Evolutionary conservation across 2,888 invertebrate genomes (phyloP), one percentile per base, ranked within the genome.

Genomic region (Sthenelais limicola): DNA sequence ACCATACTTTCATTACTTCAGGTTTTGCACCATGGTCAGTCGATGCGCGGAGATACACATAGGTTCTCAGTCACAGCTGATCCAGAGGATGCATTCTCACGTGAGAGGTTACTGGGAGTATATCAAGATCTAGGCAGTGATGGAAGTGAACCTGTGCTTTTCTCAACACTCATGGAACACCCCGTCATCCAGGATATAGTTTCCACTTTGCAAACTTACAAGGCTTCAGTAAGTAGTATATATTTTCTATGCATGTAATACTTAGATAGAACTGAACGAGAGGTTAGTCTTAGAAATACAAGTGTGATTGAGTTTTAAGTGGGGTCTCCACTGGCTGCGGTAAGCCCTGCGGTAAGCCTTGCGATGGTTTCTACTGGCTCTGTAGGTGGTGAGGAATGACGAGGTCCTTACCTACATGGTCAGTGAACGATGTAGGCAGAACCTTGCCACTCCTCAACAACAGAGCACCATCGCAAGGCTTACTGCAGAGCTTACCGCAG

Each of bases 1-100:
- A 43, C 18, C 12, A 43, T 43, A 18, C 47, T 43, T 43, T 43
- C 47, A 43, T 15, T 30, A 12, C 47, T 3, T 30, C 68, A 83
- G 82, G 83, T 84, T 15, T 74, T 87, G 28, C 87, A 86, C 76
- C 87, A 86, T 79, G 86, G 87, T 33, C 84, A 85, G 73, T 81
- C 81, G 48, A 78, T 83, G 71, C 78, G 80, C 47, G 86, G 85
- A 12, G 86, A 87, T 80, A 85, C 84, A 69, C 84, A 87, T 76
- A 79, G 87, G 28, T 87, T 85, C 78, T 83, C 82, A 76, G 83
- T 82, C 0, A 80, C 81, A 9, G 79, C 83, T 24, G 86, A 86
- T 73, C 85, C 86, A 4, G 86, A 87, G 62, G 85, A 87, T 72
- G 80, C 82, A 30, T 81, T 84, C 35, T 86, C 87, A 15, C 80